A percentile compares a stretch with the other conserved stretches of the same genome.
Conservation (phyloP, 2,888 invertebrate species). For the Tethea ocularis region DNA sequence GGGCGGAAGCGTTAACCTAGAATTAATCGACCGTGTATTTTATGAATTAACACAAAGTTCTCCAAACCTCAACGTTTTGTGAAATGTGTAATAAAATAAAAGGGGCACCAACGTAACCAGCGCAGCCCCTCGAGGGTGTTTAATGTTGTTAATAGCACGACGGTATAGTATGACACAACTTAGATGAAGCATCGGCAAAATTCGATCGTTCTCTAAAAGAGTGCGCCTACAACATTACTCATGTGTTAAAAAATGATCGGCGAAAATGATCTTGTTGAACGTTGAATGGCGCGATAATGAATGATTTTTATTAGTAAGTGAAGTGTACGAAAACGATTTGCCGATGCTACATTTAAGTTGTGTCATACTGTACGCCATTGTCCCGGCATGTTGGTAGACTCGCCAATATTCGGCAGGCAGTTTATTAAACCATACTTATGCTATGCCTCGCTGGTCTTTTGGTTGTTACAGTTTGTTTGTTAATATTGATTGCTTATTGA, state of each 20-base stretch:
- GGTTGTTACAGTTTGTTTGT: not conserved
- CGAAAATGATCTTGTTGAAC: too few relatives aligned
- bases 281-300: too few relatives aligned
- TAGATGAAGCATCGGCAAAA: too few relatives aligned
- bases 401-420: not conserved
- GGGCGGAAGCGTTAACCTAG: too few relatives aligned
- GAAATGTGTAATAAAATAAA: not conserved
- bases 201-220: too few relatives aligned
- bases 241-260: too few relatives aligned
- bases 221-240: too few relatives aligned
- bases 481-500: not conserved
- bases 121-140: not conserved
- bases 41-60: not conserved
- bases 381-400: not conserved
- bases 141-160: not conserved
- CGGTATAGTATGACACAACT: too few relatives aligned
- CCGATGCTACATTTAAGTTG: too few relatives aligned
- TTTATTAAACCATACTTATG: slow-evolving; percentile 33
- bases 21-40: not conserved
- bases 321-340: too few relatives aligned
- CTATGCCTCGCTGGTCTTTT: slow-evolving; percentile 13
- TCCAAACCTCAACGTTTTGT: not conserved
- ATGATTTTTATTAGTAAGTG: too few relatives aligned
- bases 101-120: not conserved
- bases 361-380: too few relatives aligned